Conservation (phyloP, 2,888 invertebrate species). For the Notodonta dromedarius region DNA sequence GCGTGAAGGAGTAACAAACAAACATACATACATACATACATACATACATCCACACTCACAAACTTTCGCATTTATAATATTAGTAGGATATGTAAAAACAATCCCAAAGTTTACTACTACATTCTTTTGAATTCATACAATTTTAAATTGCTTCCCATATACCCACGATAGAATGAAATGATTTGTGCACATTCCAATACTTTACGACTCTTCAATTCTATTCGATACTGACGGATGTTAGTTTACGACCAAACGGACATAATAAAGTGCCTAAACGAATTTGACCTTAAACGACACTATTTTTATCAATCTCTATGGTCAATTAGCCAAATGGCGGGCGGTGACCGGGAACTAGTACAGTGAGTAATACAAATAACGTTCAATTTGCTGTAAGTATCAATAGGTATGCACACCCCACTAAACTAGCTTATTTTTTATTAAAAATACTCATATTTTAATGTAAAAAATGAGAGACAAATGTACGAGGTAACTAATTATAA, state of each 20-base stretch:
- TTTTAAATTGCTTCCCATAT: not conserved
- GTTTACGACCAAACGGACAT: slow-evolving; percentile 13
- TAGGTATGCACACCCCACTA: too few relatives aligned
- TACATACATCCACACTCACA: too few relatives aligned
- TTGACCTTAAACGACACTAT: slow-evolving; percentile 32
- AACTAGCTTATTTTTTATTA: too few relatives aligned
- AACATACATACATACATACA: too few relatives aligned
- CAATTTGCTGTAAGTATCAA: not conserved
- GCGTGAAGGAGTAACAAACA: too few relatives aligned
- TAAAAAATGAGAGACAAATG: too few relatives aligned
- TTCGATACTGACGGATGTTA: not conserved
- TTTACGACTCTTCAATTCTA: not conserved
- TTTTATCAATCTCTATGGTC: slow-evolving; percentile 29
- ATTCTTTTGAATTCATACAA: too few relatives aligned
- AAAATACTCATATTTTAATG: too few relatives aligned
- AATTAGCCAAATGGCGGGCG: slow-evolving; percentile 34
- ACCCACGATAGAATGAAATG: not conserved
- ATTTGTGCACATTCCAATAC: slow-evolving; percentile 1
- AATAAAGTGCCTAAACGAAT: slow-evolving; percentile 25
- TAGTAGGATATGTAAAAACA: too few relatives aligned
- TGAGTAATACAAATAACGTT: not conserved
- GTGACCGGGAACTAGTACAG: slow-evolving; percentile 23
- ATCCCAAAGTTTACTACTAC: too few relatives aligned
- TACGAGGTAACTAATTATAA: too few relatives aligned
- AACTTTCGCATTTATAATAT: too few relatives aligned